phyloP scores from a whole-genome alignment of 2,888 invertebrate species.

The Acrocyrtus sp. region DNA sequence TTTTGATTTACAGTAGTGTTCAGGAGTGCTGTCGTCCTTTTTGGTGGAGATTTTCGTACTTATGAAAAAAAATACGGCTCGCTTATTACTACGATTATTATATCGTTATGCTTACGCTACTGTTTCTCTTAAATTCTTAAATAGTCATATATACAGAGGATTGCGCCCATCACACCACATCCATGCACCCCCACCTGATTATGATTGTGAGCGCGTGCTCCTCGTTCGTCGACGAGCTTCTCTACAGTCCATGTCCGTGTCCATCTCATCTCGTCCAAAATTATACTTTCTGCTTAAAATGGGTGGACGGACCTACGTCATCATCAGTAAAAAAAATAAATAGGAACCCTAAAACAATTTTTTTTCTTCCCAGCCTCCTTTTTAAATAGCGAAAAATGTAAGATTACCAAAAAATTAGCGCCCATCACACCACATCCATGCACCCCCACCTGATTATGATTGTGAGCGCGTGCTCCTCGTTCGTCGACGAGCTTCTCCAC shows the following conservation, averaged over 20 bases:
- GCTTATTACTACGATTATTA: not conserved
- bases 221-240: no score
- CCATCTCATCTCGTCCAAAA: no score
- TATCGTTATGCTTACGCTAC: not conserved
- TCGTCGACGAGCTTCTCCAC: no score
- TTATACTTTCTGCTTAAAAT: not conserved
- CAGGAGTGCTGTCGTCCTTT: not conserved
- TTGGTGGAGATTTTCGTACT: no score
- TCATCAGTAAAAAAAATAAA: not conserved
- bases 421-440: not conserved
- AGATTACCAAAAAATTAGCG: no score
- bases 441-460: conserved; percentile 5
- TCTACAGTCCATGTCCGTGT: no score
- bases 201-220: not conserved
- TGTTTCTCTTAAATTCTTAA: not conserved
- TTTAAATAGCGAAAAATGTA: no score
- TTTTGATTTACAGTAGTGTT: conserved; percentile 4
- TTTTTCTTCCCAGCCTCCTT: not conserved
- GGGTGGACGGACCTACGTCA: not conserved
- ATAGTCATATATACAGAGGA: conserved; percentile 4
- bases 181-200: conserved; percentile 6
- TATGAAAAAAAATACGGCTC: not conserved
- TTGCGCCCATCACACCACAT: not conserved
- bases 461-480: not conserved
- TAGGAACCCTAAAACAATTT: not conserved